Conservation (phyloP, 1,140 invertebrate genomes). For the Drosophila neocordata region DNA sequence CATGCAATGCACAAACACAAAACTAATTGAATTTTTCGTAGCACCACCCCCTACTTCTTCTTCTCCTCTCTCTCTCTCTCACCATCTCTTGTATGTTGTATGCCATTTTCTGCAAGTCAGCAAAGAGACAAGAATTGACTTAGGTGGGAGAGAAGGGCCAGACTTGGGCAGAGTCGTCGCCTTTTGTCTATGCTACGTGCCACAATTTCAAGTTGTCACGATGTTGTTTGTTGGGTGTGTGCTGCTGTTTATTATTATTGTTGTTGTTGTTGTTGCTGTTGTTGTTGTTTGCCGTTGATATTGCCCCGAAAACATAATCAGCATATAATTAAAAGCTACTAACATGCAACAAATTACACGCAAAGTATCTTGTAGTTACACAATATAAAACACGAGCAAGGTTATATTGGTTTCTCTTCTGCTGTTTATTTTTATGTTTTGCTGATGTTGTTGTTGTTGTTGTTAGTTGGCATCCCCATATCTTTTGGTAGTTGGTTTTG, state of each 20-base stretch:
- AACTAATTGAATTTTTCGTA: constrained; percentile 78
- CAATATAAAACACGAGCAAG: constrained; percentile 47
- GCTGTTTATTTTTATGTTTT: background rate
- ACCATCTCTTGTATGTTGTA: background rate
- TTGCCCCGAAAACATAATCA: constrained; percentile 69
- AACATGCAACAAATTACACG: constrained; percentile 80
- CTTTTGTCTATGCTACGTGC: constrained; percentile 66
- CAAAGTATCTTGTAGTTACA: constrained; percentile 65
- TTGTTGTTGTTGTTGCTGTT: background rate
- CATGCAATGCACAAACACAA: constrained; percentile 80
- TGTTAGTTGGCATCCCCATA: constrained; percentile 17
- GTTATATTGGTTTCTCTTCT: constrained; percentile 30
- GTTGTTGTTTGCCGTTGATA: constrained; percentile 52
- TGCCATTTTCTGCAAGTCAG: constrained; percentile 35
- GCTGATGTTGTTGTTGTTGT: no score
- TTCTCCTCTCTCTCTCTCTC: constrained; percentile 4
- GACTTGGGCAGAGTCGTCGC: background rate
- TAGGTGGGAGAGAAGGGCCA: background rate
- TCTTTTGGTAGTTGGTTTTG: background rate
- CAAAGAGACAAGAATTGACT: constrained; percentile 34
- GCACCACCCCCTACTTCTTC: constrained; percentile 1
- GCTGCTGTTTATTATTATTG: no score
- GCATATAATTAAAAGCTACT: constrained; percentile 80
- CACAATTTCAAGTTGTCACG: constrained; percentile 60
- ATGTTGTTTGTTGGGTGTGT: constrained; percentile 11